These are phyloP conservation scores for Hyposoter dolosus DNA, from an alignment of 2,888 invertebrate species.

Conservation along the genomic window DNA sequence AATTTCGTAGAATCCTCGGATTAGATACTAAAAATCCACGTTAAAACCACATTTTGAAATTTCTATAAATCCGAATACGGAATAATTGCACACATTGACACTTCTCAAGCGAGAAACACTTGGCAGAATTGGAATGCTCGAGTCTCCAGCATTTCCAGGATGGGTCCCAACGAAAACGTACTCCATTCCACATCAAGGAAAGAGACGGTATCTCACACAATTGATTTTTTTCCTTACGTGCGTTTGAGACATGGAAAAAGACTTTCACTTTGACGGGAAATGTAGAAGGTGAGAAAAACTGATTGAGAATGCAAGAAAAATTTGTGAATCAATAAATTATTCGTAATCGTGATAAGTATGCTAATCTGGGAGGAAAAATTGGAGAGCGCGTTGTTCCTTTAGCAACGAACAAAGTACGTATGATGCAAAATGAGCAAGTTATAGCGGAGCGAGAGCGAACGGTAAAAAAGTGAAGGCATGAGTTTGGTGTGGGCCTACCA, in stretches of 20 bases:
- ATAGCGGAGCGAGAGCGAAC: constrained; percentile 20
- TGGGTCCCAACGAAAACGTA: background rate
- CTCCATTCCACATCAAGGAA: background rate
- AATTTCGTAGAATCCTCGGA: background rate
- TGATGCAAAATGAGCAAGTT: constrained; percentile 52
- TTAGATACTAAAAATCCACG: background rate
- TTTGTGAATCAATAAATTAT: background rate
- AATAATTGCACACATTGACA: constrained; percentile 10
- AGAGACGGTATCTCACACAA: constrained; percentile 5
- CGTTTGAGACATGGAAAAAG: background rate
- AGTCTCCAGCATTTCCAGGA: background rate
- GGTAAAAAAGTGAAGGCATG: constrained; percentile 72
- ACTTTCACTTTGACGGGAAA: background rate
- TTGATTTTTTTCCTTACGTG: background rate
- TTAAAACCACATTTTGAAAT: constrained; percentile 30
- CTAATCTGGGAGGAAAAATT: background rate
- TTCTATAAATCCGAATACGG: constrained; percentile 25
- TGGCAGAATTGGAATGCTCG: background rate
- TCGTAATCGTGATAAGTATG: background rate
- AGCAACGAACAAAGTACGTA: constrained; percentile 58
- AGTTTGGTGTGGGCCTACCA: constrained; percentile 61
- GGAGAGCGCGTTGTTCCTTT: constrained; percentile 28
- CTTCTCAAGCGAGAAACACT: background rate
- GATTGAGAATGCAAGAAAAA: background rate
- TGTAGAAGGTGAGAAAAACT: background rate